Base-by-base conservation (phyloP, 2,797 vertebrate species). In the Arrhamphus sclerolepis region DNA sequence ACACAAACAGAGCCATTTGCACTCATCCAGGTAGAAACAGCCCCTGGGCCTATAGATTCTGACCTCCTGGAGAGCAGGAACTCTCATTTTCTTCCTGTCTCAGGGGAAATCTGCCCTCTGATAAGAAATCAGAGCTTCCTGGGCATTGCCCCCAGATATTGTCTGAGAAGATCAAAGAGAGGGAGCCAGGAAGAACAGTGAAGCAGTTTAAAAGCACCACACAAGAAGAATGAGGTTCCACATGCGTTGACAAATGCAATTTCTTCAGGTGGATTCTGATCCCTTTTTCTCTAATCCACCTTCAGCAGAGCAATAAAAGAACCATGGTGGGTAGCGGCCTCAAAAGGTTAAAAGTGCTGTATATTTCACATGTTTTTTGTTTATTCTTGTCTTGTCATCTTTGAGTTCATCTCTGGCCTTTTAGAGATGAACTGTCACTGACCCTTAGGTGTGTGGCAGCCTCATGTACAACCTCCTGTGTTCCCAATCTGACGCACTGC, bases 81-180 rank as follows among this genome's bases (percentile, higher is more conserved):
- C 89, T 89, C 87, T 91, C 86, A 92, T 93, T 92, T 88, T 87
- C 85, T 85, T 77, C 70, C 63, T 53, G 59, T 89, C 91, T 89
- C 88, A 0, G 60, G 91, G 91, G 91, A 93, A 93, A 93, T 93
- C 87, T 91, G 83, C 77, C 83, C 81, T 89, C 75, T 78, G 81
- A 87, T 91, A 90, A 91, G 90, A 91, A 89, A 87, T 88, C 78
- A 60, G 77, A 84, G 81, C 81, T 84, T 87, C 82, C 77, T 88
- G 85, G 88, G 88, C 88, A 77, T 87, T 55, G 87, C 88, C 82
- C 70, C 76, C 83, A 82, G 89, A 89, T 91, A 89, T 90, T 88
- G 83, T 91, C 81, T 82, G 85, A 82, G 72, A 85, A 82, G 85
- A 92, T 89, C 90, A 88, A 89, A 87, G 73, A 66, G 61, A 58